phyloP scores from a whole-genome alignment of 1,140 invertebrate genomes.

The Kradibia gibbosae region DNA sequence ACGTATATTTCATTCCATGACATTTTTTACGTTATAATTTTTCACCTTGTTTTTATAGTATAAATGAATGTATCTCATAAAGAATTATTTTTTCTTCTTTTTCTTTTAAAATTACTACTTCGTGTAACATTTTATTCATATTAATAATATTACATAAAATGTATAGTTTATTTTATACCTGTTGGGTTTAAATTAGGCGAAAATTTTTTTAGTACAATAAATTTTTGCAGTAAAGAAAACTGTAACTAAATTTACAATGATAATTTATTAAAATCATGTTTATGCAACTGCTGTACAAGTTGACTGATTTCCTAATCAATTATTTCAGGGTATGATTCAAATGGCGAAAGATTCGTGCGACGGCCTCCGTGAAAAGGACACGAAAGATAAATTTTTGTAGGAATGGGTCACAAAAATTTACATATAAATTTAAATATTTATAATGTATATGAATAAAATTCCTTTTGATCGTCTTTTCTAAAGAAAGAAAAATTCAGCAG shows the following conservation, averaged over 20 bases:
- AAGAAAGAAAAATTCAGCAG: background rate
- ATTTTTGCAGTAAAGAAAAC: background rate
- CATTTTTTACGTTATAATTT: too few relatives aligned
- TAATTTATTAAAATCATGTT: slow-evolving; percentile 38
- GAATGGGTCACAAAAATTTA: slow-evolving; percentile 15
- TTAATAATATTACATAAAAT: background rate
- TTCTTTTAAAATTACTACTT: too few relatives aligned
- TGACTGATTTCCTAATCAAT: slow-evolving; percentile 47
- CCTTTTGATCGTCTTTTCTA: background rate
- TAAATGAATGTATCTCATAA: too few relatives aligned
- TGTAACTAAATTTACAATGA: background rate
- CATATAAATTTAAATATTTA: slow-evolving; percentile 43
- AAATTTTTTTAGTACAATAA: too few relatives aligned
- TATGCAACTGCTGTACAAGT: slow-evolving; percentile 30
- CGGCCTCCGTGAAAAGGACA: slow-evolving; percentile 9
- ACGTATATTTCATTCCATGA: too few relatives aligned
- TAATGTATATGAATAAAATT: slow-evolving; percentile 19
- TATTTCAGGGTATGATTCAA: slow-evolving; percentile 36
- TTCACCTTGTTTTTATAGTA: too few relatives aligned
- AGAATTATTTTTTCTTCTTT: too few relatives aligned
- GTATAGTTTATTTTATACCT: slow-evolving; percentile 18
- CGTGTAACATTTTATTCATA: too few relatives aligned
- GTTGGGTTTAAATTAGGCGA: too few relatives aligned
- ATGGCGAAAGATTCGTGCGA: background rate
- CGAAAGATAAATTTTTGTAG: slow-evolving; percentile 22